These are phyloP conservation scores for Urocynchramus pylzowi DNA, from an alignment of 2,113 vertebrate species.

Conservation along the genomic window DNA sequence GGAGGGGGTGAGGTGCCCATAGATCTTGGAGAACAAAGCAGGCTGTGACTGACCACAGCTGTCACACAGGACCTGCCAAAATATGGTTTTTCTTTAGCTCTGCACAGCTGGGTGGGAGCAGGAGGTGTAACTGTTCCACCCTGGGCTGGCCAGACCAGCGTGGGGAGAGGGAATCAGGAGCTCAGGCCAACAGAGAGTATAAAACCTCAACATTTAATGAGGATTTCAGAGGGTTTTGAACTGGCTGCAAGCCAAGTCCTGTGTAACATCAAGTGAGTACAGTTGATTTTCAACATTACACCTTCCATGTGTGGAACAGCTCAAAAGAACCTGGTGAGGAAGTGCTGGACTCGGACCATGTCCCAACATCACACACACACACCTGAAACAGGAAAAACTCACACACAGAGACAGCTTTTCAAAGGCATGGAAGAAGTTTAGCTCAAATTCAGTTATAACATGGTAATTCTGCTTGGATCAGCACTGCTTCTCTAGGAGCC, in stretches of 20 bases:
- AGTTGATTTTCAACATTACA: fast-evolving
- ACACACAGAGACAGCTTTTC: not conserved
- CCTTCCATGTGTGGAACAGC: not conserved
- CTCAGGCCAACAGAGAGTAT: not conserved
- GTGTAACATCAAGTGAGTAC: not conserved
- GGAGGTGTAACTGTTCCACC: not conserved
- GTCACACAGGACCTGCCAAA: not conserved
- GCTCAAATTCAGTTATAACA: not conserved
- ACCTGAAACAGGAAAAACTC: not conserved
- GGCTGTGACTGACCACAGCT: not conserved
- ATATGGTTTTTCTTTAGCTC: not conserved
- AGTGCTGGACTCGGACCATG: not conserved
- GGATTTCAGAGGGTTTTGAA: not conserved
- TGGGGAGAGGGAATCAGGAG: fast-evolving
- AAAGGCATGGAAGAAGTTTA: not conserved
- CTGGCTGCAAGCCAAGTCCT: not conserved
- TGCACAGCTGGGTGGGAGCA: not conserved
- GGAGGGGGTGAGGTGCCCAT: not conserved
- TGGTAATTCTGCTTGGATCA: not conserved
- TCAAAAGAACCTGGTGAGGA: not conserved
- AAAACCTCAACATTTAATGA: not conserved
- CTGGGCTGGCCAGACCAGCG: not conserved
- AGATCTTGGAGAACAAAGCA: not conserved
- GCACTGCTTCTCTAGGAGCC: not conserved
- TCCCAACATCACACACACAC: not conserved